phyloP scores from a whole-genome alignment of 2,113 vertebrate genomes.

The Dromiciops gliroides region DNA sequence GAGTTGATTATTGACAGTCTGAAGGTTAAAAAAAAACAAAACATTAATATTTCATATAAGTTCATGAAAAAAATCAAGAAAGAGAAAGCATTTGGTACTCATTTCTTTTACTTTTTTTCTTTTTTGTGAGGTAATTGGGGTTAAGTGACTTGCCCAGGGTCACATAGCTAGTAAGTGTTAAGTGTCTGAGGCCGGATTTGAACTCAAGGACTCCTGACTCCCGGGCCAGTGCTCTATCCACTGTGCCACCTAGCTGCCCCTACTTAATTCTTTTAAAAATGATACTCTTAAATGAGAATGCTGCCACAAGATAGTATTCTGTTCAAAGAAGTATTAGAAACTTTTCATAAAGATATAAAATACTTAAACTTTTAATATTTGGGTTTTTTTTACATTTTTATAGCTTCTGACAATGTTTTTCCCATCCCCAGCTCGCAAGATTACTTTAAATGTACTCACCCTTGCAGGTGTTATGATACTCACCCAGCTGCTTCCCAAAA shows the following conservation, averaged over 20 bases:
- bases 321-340: neutral
- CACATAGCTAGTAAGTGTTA: too few species aligned
- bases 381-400: neutral
- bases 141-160: too few species aligned
- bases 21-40: neutral
- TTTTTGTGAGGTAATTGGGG: too few species aligned
- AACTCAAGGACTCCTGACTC: too few species aligned
- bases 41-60: neutral
- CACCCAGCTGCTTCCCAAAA: neutral
- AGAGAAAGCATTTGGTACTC: neutral
- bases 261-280: neutral
- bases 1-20: neutral
- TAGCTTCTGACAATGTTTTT: neutral
- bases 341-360: neutral
- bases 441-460: neutral
- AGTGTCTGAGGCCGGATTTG: too few species aligned
- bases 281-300: neutral
- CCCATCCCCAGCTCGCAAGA: neutral
- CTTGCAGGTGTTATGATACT: neutral
- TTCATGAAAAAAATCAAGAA: neutral
- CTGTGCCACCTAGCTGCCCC: too few species aligned
- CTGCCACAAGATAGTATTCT: neutral
- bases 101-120: too few species aligned
- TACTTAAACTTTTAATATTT: neutral
- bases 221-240: too few species aligned